A percentile compares a stretch with the other conserved stretches of the same genome.
These are phyloP conservation scores for Dreissena polymorpha DNA, from an alignment of 1,140 invertebrate genomes.

Conservation along the genomic window DNA sequence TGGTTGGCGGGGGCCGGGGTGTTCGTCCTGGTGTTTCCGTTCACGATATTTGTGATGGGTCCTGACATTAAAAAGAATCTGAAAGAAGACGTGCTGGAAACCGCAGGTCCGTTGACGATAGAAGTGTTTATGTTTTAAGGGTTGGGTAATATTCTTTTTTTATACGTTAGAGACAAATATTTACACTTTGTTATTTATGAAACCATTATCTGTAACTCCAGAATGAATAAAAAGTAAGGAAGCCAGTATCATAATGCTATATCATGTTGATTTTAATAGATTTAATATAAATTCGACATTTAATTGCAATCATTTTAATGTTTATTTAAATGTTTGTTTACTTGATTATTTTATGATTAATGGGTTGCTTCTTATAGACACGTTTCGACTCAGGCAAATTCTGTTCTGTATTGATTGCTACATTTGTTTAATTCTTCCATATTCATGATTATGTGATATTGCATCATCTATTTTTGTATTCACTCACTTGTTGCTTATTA, in stretches of 20 bases:
- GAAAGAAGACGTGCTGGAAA: constrained; percentile 19
- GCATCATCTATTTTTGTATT: not conserved
- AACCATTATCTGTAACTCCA: not conserved
- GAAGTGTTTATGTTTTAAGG: not conserved
- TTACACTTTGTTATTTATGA: too few species aligned
- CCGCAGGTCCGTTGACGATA: not conserved
- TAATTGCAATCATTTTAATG: too few species aligned
- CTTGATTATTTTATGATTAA: too few species aligned
- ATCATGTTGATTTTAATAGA: not conserved
- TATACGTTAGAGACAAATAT: not conserved
- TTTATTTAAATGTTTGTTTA: too few species aligned
- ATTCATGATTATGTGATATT: not conserved
- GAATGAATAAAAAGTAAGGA: not conserved
- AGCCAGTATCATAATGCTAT: not conserved
- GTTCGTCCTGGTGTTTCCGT: constrained; percentile 11
- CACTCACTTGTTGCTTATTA: not conserved
- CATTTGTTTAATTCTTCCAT: not conserved
- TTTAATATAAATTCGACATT: not conserved
- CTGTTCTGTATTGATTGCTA: too few species aligned
- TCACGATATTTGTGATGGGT: not conserved
- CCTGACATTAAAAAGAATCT: constrained; percentile 24
- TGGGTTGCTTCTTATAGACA: too few species aligned
- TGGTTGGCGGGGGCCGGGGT: constrained; percentile 15
- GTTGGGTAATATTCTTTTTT: not conserved
- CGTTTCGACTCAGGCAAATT: too few species aligned